Percentiles rank a stretch among this genome's conserved stretches.
Evolutionary conservation across 2,888 invertebrate genomes (phyloP).

Genomic region (Scrobipalpa atriplicella): DNA sequence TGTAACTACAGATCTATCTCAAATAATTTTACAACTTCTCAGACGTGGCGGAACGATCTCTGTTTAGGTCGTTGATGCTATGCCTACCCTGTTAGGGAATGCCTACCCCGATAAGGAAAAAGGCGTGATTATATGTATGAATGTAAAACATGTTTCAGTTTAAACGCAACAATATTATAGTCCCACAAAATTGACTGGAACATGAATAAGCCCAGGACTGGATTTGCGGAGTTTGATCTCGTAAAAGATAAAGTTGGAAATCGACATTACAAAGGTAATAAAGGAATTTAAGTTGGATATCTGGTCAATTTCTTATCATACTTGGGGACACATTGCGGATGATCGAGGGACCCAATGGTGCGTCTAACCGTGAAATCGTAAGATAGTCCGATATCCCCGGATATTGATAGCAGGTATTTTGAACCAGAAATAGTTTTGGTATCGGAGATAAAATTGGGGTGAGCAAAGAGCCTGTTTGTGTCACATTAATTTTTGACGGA

Average conservation of each 20-base stretch:
- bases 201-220: constrained; percentile 15
- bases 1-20: too few species aligned
- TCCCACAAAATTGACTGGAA: constrained; percentile 1
- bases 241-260: constrained; percentile 47
- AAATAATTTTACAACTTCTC: too few species aligned
- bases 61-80: too few species aligned
- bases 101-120: too few species aligned
- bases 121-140: neutral
- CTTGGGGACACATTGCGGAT: constrained; percentile 62
- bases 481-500: constrained; percentile 39
- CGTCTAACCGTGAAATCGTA: constrained; percentile 78
- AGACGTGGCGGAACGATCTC: too few species aligned
- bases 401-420: constrained; percentile 75
- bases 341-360: constrained; percentile 71
- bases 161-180: neutral
- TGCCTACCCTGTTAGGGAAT: too few species aligned
- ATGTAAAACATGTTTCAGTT: too few species aligned
- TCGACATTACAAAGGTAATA: constrained; percentile 22
- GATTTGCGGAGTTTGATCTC: constrained; percentile 35
- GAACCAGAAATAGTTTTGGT: constrained; percentile 66
- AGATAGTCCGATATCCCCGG: constrained; percentile 72
- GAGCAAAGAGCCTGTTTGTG: constrained; percentile 48
- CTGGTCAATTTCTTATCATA: constrained; percentile 76
- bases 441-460: constrained; percentile 58
- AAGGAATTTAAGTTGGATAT: constrained; percentile 28